Conservation (phyloP, 2,113 vertebrate species). For the Channa maculata region DNA sequence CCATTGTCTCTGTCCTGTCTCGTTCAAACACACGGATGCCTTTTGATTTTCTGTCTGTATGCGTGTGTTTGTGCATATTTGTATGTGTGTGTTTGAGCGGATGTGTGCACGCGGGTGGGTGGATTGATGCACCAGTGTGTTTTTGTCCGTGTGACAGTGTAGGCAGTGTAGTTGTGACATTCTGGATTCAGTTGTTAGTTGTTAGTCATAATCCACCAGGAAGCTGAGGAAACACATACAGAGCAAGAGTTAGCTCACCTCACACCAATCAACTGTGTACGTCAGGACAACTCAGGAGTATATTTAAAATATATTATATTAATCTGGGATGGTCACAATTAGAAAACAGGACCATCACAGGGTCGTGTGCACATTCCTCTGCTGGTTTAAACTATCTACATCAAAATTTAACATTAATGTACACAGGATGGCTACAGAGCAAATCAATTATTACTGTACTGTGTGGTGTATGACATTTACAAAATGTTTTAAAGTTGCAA, state of each 20-base stretch:
- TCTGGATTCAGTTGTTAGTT: conserved; percentile 82
- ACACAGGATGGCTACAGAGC: not conserved
- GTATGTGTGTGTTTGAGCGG: conserved; percentile 1
- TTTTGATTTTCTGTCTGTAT: conserved; percentile 39
- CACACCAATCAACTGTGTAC: not conserved
- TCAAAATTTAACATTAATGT: not conserved
- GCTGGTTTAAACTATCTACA: not conserved
- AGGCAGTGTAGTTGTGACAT: conserved; percentile 62
- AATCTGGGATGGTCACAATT: not conserved
- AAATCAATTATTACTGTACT: not conserved
- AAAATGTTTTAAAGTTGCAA: too few relatives aligned
- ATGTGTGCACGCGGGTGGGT: conserved; percentile 32
- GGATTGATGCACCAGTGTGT: conserved; percentile 45
- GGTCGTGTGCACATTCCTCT: too few relatives aligned
- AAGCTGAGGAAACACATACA: conserved; percentile 82
- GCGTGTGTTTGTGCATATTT: conserved; percentile 4
- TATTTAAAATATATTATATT: not conserved
- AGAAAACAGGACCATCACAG: too few relatives aligned
- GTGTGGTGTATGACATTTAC: too few relatives aligned
- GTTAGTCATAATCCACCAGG: conserved; percentile 97
- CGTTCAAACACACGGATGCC: conserved; percentile 58
- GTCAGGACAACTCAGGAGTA: not conserved
- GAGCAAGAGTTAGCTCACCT: conserved; percentile 28
- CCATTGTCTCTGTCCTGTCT: conserved; percentile 47
- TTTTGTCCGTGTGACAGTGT: conserved; percentile 68